Percentiles rank a stretch among this genome's conserved stretches.
phyloP scores from a whole-genome alignment of 2,888 invertebrate genomes.

The Pachycephus smyrnensis region DNA sequence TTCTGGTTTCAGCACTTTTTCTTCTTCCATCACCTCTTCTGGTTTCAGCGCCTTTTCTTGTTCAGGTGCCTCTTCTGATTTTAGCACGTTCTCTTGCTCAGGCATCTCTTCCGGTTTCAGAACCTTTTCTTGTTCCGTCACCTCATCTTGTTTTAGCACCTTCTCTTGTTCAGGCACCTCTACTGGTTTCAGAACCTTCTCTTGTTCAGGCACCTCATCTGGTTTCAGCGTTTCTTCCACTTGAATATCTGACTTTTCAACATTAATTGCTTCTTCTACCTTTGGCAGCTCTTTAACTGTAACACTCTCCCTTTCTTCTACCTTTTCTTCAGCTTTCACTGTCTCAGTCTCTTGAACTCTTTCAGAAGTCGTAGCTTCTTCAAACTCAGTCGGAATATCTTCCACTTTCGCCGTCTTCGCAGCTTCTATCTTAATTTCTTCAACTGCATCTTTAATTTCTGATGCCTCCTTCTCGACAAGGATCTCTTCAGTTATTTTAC shows the following conservation, averaged over 20 bases:
- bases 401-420: background rate
- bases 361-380: background rate
- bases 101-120: background rate
- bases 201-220: background rate
- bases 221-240: background rate
- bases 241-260: background rate
- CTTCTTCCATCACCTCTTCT: no score
- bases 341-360: background rate
- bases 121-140: background rate
- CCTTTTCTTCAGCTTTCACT: constrained; percentile 11
- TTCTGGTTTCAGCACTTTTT: background rate
- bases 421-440: background rate
- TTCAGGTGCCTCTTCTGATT: background rate
- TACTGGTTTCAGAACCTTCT: background rate
- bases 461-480: background rate
- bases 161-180: background rate
- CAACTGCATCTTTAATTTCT: background rate
- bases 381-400: background rate
- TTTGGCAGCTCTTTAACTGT: background rate
- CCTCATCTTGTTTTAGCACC: background rate
- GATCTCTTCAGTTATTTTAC: background rate
- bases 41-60: background rate
- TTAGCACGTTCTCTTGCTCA: background rate
- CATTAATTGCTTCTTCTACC: background rate
- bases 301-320: background rate